phyloP scores from a whole-genome alignment of 2,888 invertebrate genomes.

The Drymonia ruficornis region DNA sequence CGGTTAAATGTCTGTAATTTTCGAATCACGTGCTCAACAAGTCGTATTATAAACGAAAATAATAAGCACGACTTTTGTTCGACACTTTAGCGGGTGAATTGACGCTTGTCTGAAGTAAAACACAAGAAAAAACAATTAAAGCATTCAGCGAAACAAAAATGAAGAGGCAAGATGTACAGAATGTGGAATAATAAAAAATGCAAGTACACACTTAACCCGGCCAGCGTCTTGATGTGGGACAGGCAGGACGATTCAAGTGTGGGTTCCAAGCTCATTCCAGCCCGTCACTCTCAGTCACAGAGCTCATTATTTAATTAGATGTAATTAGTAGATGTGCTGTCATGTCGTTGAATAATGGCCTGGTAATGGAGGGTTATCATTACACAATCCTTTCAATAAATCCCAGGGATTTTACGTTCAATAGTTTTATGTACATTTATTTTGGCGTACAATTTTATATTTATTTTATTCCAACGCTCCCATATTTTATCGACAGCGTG shows the following conservation, averaged over 20 bases:
- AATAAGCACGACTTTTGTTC: constrained; percentile 57
- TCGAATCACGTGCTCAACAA: constrained; percentile 56
- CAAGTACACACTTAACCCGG: background rate
- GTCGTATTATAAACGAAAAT: constrained; percentile 57
- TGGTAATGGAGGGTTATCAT: no score
- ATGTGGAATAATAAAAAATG: constrained; percentile 38
- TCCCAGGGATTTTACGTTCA: constrained; percentile 20
- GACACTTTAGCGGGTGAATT: constrained; percentile 57
- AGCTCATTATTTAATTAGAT: constrained; percentile 58
- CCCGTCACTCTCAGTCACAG: constrained; percentile 52
- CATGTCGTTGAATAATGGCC: constrained; percentile 31
- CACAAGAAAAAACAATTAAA: constrained; percentile 46
- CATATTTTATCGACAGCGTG: background rate
- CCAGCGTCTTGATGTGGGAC: constrained; percentile 13
- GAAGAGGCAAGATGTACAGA: constrained; percentile 35
- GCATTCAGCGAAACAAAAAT: constrained; percentile 35
- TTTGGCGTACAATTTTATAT: background rate
- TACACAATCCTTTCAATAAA: constrained; percentile 22
- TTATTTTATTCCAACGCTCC: background rate
- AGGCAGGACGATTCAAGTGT: constrained; percentile 30
- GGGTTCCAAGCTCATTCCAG: constrained; percentile 29
- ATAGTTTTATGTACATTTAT: background rate
- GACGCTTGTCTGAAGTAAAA: constrained; percentile 28
- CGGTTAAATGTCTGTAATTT: constrained; percentile 71
- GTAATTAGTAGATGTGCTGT: constrained; percentile 50